Conservation (phyloP, 2,888 invertebrate genomes). For the Microplitis deprimator region DNA sequence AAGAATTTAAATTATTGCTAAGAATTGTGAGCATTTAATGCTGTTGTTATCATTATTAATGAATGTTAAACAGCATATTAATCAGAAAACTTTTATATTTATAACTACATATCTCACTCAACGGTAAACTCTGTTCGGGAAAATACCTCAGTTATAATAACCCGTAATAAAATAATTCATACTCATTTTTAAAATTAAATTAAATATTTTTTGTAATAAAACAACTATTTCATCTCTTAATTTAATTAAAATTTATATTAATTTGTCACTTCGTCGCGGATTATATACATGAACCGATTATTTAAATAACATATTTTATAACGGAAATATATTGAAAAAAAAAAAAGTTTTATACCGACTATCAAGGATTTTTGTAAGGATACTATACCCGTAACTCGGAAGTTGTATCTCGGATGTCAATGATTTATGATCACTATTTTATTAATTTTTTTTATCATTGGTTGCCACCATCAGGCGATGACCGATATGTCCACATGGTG, state of each 20-base stretch:
- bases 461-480: conserved; percentile 22
- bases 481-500: conserved; percentile 34
- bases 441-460: conserved; percentile 29
- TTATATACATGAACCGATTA: not conserved
- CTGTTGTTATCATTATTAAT: not conserved
- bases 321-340: not conserved
- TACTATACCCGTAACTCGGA: not conserved
- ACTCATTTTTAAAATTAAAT: not conserved
- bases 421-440: conserved; percentile 52
- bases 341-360: not conserved
- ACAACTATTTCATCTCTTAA: not conserved
- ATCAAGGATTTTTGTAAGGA: not conserved
- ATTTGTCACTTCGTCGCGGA: not conserved
- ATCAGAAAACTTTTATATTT: not conserved
- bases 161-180: not conserved
- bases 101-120: not conserved
- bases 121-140: not conserved
- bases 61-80: not conserved
- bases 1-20: not conserved
- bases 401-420: conserved; percentile 49
- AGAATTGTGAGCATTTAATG: not conserved
- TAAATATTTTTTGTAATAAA: not conserved
- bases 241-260: not conserved
- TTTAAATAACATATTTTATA: not conserved
- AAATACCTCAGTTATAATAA: not conserved